Percentiles rank a stretch among this genome's conserved stretches.
These are phyloP conservation scores for Danaus chrysippus DNA, from an alignment of 2,888 invertebrate genomes.

Conservation along the genomic window DNA sequence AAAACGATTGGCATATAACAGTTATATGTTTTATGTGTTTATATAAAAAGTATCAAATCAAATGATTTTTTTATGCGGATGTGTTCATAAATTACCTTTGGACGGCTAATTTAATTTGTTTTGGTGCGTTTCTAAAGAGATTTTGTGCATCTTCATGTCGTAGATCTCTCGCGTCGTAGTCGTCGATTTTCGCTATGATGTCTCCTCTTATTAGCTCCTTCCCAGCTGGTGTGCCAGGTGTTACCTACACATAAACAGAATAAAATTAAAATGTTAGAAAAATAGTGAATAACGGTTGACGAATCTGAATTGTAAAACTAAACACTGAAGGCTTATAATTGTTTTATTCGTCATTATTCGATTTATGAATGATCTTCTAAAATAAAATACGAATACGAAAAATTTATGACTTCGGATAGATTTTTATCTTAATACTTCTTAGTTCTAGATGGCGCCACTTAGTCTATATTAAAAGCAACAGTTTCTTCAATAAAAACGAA, in stretches of 20 bases:
- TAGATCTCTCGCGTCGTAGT: constrained; percentile 91
- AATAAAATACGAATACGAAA: too few species aligned
- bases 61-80: not conserved
- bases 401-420: too few species aligned
- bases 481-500: too few species aligned
- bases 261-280: constrained; percentile 3
- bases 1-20: constrained; percentile 9
- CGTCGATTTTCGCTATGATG: constrained; percentile 93
- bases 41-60: constrained; percentile 8
- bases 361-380: too few species aligned
- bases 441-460: too few species aligned
- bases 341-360: too few species aligned
- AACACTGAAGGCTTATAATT: too few species aligned
- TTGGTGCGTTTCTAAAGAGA: constrained; percentile 89
- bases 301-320: not conserved
- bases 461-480: too few species aligned
- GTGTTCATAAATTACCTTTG: constrained; percentile 81
- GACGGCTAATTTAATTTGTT: constrained; percentile 88
- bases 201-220: constrained; percentile 93
- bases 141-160: constrained; percentile 95
- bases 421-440: too few species aligned
- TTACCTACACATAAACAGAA: constrained; percentile 84
- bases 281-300: constrained; percentile 1
- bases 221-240: constrained; percentile 90
- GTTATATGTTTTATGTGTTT: not conserved